Evolutionary conservation across 2,113 vertebrate genomes (phyloP).

Genomic region (Siphamia tubifer): DNA sequence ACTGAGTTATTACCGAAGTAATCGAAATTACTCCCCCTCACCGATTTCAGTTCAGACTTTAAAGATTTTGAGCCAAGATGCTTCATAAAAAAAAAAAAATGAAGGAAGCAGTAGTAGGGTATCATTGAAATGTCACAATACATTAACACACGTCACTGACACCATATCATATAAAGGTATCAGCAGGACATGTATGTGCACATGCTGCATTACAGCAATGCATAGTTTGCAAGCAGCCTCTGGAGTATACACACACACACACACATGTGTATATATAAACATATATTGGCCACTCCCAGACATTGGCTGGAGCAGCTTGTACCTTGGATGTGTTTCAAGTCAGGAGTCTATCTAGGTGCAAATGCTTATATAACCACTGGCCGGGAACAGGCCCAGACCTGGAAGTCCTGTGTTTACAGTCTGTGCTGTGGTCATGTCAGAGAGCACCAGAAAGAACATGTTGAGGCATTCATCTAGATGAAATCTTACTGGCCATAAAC

Average conservation of each 20-base stretch:
- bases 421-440: slow-evolving; percentile 26
- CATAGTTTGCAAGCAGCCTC: not conserved
- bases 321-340: slow-evolving; percentile 46
- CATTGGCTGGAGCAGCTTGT: slow-evolving; percentile 33
- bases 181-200: no score
- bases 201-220: no score
- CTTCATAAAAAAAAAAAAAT: no score
- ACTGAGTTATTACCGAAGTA: no score
- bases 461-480: slow-evolving; percentile 1
- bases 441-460: slow-evolving; percentile 29
- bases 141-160: no score
- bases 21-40: no score
- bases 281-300: slow-evolving; percentile 14
- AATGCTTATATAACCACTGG: slow-evolving; percentile 37
- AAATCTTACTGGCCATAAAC: not conserved
- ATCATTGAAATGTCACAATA: no score
- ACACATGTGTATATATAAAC: slow-evolving; percentile 17
- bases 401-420: slow-evolving; percentile 72
- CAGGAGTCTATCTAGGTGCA: slow-evolving; percentile 8
- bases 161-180: no score
- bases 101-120: no score
- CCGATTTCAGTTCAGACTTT: no score
- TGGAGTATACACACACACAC: not conserved
- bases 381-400: slow-evolving; percentile 49
- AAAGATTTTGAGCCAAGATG: no score